Conservation (phyloP, 2,113 vertebrate species). For the Microcebus jonahi region DNA sequence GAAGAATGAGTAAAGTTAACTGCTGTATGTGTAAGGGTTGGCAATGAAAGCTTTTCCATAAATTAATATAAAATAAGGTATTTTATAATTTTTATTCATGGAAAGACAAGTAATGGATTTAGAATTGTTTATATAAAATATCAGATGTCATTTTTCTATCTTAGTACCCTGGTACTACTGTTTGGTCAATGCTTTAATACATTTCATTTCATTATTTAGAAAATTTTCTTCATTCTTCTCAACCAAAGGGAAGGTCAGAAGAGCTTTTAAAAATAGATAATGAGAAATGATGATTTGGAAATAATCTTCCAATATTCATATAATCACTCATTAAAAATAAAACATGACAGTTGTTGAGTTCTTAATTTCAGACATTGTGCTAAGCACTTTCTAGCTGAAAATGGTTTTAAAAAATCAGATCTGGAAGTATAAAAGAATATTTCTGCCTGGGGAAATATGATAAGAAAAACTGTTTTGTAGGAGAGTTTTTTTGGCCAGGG, state of each 20-base stretch:
- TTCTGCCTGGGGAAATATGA: not conserved
- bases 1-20: conserved; percentile 45
- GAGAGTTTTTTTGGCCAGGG: not conserved
- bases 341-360: not conserved
- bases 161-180: not conserved
- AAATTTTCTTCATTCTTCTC: not conserved
- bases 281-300: not conserved
- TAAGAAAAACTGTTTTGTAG: not conserved
- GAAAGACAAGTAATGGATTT: conserved; percentile 41
- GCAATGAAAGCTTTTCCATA: conserved; percentile 51
- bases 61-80: conserved; percentile 61
- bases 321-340: not conserved
- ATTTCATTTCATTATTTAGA: not conserved
- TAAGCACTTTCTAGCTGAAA: not conserved
- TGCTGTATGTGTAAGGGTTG: not conserved
- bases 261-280: not conserved
- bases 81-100: conserved; percentile 30
- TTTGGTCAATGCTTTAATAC: not conserved
- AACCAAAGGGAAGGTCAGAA: not conserved
- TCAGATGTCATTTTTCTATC: not conserved
- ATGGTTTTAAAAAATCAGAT: not conserved
- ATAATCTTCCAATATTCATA: not conserved
- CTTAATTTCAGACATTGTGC: not conserved
- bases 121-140: not conserved
- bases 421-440: not conserved